phyloP scores from a whole-genome alignment of 2,888 invertebrate species.

The Dynastes grantii region DNA sequence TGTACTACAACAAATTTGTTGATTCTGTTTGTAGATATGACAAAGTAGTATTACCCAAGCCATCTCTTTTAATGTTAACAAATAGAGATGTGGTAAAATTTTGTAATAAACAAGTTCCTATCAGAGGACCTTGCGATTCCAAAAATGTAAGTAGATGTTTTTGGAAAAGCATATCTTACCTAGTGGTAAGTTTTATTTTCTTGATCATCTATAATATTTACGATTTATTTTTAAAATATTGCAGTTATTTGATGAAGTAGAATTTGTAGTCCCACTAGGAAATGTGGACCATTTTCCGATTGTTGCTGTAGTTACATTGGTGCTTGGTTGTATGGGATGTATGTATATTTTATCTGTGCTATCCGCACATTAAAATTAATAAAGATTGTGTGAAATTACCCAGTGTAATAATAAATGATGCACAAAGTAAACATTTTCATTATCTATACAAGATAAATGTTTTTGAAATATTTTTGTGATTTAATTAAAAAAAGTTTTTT shows the following conservation, averaged over 20 bases:
- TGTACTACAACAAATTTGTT: not conserved
- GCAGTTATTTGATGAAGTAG: constrained; percentile 67
- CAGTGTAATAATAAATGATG: too few relatives aligned
- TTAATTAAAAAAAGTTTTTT: too few relatives aligned
- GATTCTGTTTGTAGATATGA: constrained; percentile 62
- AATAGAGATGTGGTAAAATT: constrained; percentile 57
- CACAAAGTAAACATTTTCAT: too few relatives aligned
- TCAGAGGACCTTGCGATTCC: constrained; percentile 67
- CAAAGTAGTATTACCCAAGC: constrained; percentile 66
- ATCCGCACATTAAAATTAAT: constrained; percentile 54
- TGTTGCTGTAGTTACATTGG: constrained; percentile 68
- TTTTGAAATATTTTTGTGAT: too few relatives aligned
- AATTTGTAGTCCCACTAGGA: constrained; percentile 69
- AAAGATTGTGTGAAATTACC: not conserved
- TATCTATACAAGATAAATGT: too few relatives aligned
- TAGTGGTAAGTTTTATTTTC: constrained; percentile 65
- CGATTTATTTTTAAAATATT: constrained; percentile 54
- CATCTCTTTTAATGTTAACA: constrained; percentile 65
- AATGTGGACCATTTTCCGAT: constrained; percentile 69
- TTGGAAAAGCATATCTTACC: constrained; percentile 70
- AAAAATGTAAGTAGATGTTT: constrained; percentile 61
- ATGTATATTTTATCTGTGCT: constrained; percentile 70
- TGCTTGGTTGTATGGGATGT: constrained; percentile 70
- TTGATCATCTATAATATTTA: not conserved
- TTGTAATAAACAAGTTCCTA: constrained; percentile 64